Base-by-base conservation (phyloP, 2,113 vertebrate species). In the Rhizomys pruinosus region DNA sequence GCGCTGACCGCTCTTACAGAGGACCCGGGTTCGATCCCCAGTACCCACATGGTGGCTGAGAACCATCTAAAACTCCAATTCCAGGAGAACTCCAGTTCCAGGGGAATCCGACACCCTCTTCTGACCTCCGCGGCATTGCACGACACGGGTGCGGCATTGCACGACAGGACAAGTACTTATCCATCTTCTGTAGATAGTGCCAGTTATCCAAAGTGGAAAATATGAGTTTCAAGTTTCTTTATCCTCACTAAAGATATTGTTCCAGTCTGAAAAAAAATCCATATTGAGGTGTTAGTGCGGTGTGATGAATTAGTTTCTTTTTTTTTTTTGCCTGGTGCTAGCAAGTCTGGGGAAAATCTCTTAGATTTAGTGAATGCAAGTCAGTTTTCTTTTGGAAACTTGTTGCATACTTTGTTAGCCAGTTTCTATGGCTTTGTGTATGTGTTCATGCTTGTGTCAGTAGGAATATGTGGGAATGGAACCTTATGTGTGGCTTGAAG, bases 251-350 rank as follows among this genome's bases (percentile, higher is more conserved):
- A 16, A 59, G 61, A 19, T 71, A 27, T 55, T n/a, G n/a, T 88
- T 88, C 63, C 44, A 59, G 7, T 76, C 71, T 91, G 63, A 64
- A 25, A 34, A 76, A 86, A 82, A 61, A 91, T 10, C 19, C 52
- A 23, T 42, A 42, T 63, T 92, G 37, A 72, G 34, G 23, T 74
- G 69, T 74, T 81, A 63, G 61, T 61, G 7, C 19, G n/a, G 32
- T 76, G 27, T 16, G 44, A 5, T 25, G 17, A 86, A 42, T 80
- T 59, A 78, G 15, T 87, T 95, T 78, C 73, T 17, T 27, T n/a
- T 68, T 76, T 87, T 92, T 87, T 52, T 52, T 52, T 52, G n/a
- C n/a, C 77, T 94, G 42, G 12, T 66, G 71, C 44, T 91, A 80
- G 74, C 44, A 32, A 69, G 39, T 32, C 32, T 71, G 55, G 39